A percentile compares a stretch with the other conserved stretches of the same genome.
Conservation (phyloP, 2,797 vertebrate species). For the Microhierax caerulescens region DNA sequence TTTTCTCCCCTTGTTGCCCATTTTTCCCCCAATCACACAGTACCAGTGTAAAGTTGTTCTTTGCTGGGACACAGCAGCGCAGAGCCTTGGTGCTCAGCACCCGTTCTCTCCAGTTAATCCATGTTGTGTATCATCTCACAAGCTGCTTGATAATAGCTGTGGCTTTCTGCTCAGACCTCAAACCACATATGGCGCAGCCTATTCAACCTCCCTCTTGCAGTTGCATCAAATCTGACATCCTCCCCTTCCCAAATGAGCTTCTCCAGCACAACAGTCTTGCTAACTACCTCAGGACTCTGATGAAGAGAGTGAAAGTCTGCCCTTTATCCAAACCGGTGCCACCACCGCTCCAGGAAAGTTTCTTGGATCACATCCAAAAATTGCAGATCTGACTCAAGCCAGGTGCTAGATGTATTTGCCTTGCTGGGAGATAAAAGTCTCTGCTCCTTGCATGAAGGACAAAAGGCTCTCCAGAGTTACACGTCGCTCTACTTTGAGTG, state of each 20-base stretch:
- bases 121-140: background rate
- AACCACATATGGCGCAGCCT: rapidly evolving
- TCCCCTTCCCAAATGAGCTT: background rate
- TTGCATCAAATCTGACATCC: background rate
- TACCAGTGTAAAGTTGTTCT: background rate
- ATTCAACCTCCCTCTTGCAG: background rate
- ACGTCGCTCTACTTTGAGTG: background rate
- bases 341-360: background rate
- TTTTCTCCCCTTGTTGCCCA: background rate
- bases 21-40: background rate
- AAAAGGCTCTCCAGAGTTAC: background rate
- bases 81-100: background rate
- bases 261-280: background rate
- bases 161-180: background rate
- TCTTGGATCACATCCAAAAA: background rate
- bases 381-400: background rate
- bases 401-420: background rate
- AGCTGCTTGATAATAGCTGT: background rate
- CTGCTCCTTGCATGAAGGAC: background rate
- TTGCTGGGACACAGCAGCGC: background rate
- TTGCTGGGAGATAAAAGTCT: background rate
- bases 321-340: background rate
- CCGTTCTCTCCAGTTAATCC: background rate
- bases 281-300: background rate
- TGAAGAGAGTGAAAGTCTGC: background rate